Base-by-base conservation (phyloP, 2,888 invertebrate genomes). In the Calameuta filiformis region DNA sequence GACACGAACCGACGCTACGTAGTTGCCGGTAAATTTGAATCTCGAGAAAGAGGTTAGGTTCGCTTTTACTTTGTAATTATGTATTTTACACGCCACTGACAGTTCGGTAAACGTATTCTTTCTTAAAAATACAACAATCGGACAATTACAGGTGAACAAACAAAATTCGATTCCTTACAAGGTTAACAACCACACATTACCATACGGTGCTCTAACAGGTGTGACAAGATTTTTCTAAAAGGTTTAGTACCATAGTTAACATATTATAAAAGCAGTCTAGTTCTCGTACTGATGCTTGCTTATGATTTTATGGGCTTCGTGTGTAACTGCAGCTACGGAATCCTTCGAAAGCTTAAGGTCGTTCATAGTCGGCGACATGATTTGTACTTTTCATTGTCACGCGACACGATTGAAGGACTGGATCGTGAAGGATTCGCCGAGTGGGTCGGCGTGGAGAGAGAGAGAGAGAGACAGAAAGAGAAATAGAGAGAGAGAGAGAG, bases 311-410 rank as follows among this genome's bases (percentile, higher is more conserved):
- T 23, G 23, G 56, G 23, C 23, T 9, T 9, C 23, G 9, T 23
- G 23, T 23, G 15, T 56, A 56, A 15, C 23, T 56, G 56, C 9
- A 56, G 23, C 23, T 23, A 9, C 2, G 56, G 2, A 23, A 56
- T 56, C 2, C 23, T 56, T 56, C 1, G 56, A 23, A 56, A 56
- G 56, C 56, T 56, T 56, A 56, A 56, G 23, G 56, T 56, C 56
- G 56, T 56, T 56, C 56, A 40, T 40, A 23, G 40, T 40, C 40
- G 71, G 33, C 31, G 31, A 33, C 71, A 85, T 85, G 86, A 86
- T 87, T 87, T 84, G 85, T 87, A 87, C 83, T 86, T 86, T 87
- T 86, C 86, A 87, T 85, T 87, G 87, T 85, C 86, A 86, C 84
- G 82, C 84, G 85, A 84, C 86, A 81, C 79, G 78, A 78, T 79